Evolutionary conservation across 2,888 invertebrate genomes (phyloP), one percentile per base, ranked within the genome.

Genomic region (Dendrolimus pini): DNA sequence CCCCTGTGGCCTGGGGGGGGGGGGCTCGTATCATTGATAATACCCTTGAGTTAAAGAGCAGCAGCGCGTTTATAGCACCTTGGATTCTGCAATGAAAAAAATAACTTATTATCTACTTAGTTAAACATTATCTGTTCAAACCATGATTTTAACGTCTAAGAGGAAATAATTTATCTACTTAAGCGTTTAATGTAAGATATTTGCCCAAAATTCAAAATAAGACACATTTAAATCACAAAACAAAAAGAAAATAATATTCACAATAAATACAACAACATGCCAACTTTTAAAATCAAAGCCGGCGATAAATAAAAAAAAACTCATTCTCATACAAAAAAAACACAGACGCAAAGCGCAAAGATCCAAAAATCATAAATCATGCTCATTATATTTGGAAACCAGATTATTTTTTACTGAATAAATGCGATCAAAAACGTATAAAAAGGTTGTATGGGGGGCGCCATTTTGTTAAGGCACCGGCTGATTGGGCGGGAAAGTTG

Each of bases 371-470:
- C 89, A 88, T 90, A 90, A 90, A 90, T 90, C 90, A 89, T 89
- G 83, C 87, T 89, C 90, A 89, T 89, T 90, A 90, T 90, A 84
- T 85, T 83, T 81, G 80, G 87, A 47, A 8, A 89, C 89, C 82
- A 87, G 89, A 89, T 89, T 89, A 90, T 89, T 89, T 89, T 88
- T 89, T 88, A 88, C 84, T 78, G 75, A 82, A 80, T 85, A 75
- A 85, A 89, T 88, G 88, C 85, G 87, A 80, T 87, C 83, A 85
- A 89, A 90, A 89, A 89, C 86, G 82, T 83, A 87, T 87, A 86
- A 85, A 86, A 86, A 86, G 83, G 84, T 85, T 47, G 47, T 86
- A 78, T 84, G 82, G 86, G 84, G 85, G 78, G 78, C 87, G 90
- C 90, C 89, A 89, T 89, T 84, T 89, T 89, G 88, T 81, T 74